Evolutionary conservation across 2,797 vertebrate species (phyloP).

Genomic region (Sylvilagus floridanus): DNA sequence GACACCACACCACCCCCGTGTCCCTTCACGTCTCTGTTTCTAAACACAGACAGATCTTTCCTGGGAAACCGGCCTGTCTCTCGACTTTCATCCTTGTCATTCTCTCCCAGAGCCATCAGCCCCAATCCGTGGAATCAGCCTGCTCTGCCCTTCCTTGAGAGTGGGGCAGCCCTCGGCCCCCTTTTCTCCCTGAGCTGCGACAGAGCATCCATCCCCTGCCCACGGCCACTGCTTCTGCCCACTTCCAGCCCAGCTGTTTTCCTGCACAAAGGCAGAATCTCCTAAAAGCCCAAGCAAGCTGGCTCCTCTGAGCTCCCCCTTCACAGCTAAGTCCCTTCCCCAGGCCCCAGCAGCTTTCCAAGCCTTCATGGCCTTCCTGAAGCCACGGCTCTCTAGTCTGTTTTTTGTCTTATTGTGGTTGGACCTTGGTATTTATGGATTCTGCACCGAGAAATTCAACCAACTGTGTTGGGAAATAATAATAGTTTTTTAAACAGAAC

Average conservation of each 20-base stretch:
- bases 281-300: fast-evolving
- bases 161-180: fast-evolving
- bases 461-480: not conserved
- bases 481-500: too few species aligned
- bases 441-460: not conserved
- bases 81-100: fast-evolving
- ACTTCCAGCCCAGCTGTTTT: too few species aligned
- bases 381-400: not conserved
- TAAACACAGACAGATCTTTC: not conserved
- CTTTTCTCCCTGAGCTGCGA: not conserved
- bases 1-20: fast-evolving
- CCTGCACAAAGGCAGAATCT: fast-evolving
- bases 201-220: not conserved
- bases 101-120: not conserved
- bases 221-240: not conserved
- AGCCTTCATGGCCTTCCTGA: too few species aligned
- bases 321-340: fast-evolving
- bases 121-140: fast-evolving
- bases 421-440: too few species aligned
- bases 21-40: not conserved
- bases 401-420: too few species aligned
- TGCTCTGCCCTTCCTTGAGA: fast-evolving
- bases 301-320: not conserved
- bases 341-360: fast-evolving
- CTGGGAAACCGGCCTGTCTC: fast-evolving